These are phyloP conservation scores for Oryzias celebensis DNA, from an alignment of 2,113 vertebrate genomes.

Conservation along the genomic window DNA sequence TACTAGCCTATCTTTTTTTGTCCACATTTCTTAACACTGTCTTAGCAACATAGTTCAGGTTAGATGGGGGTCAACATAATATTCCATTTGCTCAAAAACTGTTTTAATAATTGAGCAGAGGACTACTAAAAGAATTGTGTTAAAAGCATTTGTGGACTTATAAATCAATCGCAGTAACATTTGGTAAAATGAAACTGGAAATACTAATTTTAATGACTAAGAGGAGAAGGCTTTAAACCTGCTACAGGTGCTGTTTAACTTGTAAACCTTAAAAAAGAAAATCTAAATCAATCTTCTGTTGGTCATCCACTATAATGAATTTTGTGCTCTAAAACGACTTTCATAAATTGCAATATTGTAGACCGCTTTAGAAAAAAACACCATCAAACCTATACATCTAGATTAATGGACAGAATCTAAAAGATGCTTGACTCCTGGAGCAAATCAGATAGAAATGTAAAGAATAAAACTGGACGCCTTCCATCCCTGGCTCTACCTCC, in stretches of 20 bases:
- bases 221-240: no score
- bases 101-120: not conserved
- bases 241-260: no score
- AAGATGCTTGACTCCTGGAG: constrained; percentile 61
- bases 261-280: not conserved
- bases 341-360: constrained; percentile 13
- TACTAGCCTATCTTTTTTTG: no score
- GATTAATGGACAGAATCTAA: constrained; percentile 74
- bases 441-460: constrained; percentile 75
- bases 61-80: no score
- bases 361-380: constrained; percentile 44
- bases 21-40: no score
- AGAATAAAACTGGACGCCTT: constrained; percentile 70
- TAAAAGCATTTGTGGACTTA: no score
- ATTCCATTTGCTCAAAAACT: not conserved
- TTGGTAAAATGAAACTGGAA: no score
- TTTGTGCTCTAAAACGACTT: constrained; percentile 17
- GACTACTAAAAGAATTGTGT: not conserved
- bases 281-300: not conserved
- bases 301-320: constrained; percentile 18
- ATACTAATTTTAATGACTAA: no score
- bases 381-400: constrained; percentile 63
- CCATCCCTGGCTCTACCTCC: constrained; percentile 52
- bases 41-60: no score
- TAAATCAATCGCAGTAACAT: no score